These are phyloP conservation scores for Botia almorhae DNA, from an alignment of 2,797 vertebrate genomes.

Conservation along the genomic window DNA sequence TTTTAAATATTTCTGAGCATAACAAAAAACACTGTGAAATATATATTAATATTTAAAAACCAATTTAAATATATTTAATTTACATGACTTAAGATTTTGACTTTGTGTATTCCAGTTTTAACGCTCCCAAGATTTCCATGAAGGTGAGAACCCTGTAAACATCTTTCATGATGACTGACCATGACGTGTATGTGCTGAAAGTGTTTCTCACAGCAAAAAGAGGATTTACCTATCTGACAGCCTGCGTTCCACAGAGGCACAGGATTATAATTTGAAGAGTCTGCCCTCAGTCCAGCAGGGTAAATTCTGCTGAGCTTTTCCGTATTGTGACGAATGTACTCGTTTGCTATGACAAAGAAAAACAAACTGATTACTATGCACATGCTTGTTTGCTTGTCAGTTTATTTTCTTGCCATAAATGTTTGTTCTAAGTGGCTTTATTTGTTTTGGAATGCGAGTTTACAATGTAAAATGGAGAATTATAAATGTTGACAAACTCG, in stretches of 20 bases:
- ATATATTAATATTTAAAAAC: no score
- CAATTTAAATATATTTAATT: no score
- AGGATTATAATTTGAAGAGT: constrained; percentile 94
- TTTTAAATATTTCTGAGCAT: no score
- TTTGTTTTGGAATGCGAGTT: neutral
- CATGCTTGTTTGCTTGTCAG: no score
- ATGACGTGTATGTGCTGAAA: neutral
- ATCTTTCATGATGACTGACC: neutral
- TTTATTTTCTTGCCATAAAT: neutral
- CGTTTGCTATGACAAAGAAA: constrained; percentile 71
- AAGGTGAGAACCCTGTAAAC: neutral
- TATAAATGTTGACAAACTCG: neutral
- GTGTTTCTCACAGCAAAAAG: neutral
- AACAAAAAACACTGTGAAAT: no score
- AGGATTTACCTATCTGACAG: constrained; percentile 80
- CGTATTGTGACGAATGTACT: constrained; percentile 84
- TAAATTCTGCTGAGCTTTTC: constrained; percentile 92
- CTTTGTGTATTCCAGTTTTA: no score
- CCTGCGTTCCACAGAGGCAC: constrained; percentile 91
- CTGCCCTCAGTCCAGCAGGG: constrained; percentile 86
- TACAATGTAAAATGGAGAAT: neutral
- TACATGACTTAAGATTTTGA: no score
- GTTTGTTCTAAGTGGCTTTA: neutral
- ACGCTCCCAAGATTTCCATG: neutral
- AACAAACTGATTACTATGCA: neutral